Conservation (phyloP, 2,888 invertebrate species). For the Sesia bembeciformis region DNA sequence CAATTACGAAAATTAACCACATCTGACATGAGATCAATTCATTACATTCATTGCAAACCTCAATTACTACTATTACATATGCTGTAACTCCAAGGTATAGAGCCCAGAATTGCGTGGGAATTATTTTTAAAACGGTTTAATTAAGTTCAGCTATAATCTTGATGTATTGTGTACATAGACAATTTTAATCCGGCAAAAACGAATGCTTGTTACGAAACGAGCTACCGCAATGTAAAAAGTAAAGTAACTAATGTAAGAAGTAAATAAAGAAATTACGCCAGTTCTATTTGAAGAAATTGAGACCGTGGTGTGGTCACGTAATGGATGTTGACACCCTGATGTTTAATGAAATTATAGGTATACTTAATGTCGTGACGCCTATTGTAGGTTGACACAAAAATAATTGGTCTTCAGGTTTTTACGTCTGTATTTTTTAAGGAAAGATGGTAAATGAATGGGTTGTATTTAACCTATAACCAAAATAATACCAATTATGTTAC, state of each 20-base stretch:
- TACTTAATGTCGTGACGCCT: too few relatives aligned
- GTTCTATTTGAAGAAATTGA: constrained; percentile 1
- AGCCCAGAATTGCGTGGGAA: constrained; percentile 11
- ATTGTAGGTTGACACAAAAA: too few relatives aligned
- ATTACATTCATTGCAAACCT: constrained; percentile 20
- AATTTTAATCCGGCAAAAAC: constrained; percentile 31
- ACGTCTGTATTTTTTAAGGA: too few relatives aligned
- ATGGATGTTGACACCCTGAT: too few relatives aligned
- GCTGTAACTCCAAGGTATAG: constrained; percentile 11
- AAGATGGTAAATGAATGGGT: too few relatives aligned
- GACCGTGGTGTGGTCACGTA: too few relatives aligned
- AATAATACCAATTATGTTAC: too few relatives aligned
- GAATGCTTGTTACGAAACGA: constrained; percentile 16
- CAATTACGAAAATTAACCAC: constrained; percentile 27
- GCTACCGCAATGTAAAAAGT: constrained; percentile 17
- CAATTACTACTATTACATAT: constrained; percentile 22
- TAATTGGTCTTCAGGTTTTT: too few relatives aligned
- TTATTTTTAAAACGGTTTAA: constrained; percentile 10
- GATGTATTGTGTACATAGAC: constrained; percentile 28
- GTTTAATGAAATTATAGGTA: too few relatives aligned
- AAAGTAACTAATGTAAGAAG: constrained; percentile 5
- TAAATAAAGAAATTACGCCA: constrained; percentile 13
- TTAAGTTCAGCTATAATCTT: constrained; percentile 36
- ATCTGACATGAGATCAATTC: constrained; percentile 18
- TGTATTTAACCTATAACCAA: too few relatives aligned